Evolutionary conservation across 2,888 invertebrate genomes (phyloP), one percentile per base, ranked within the genome.

Genomic region (Ganaspis brasiliensis): DNA sequence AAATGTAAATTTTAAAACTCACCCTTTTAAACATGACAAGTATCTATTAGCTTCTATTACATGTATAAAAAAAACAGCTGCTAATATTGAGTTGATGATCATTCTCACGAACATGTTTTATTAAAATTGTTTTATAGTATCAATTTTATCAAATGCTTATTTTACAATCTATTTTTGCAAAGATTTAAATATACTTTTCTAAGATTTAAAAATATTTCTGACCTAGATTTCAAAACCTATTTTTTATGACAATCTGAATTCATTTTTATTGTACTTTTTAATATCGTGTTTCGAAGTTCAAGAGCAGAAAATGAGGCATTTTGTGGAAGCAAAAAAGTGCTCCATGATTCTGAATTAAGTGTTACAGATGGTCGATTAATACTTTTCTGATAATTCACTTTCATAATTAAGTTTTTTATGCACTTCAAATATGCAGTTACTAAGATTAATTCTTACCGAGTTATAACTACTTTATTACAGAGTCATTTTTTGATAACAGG

Each of bases 351-450:
- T 52, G 16, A 16, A 52, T 52, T 52, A 52, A 52, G 52, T 52
- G 19, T 52, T 52, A 52, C 52, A 52, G 52, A 52, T 52, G 52
- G 49, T 12, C 16, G 49, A 49, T 49, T 49, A 6, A 49, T 49
- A 49, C 49, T 49, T 49, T 49, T 49, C 52, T 52, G 52, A 52
- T 52, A 52, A 52, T 52, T 52, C 52, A 52, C 19, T 52, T 52
- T 52, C 19, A 52, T 52, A 52, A 52, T 52, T 52, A 52, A 52
- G 16, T 52, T 52, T 49, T 52, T 52, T 52, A 52, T 52, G 52
- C 52, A 52, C 9, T 52, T 52, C 52, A 52, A 52, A 52, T 52
- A 19, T 52, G 52, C 52, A 19, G 16, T 52, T 16, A 52, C 4
- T n/a, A 8, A 19, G 19, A 19, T 16, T 52, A 19, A 1, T 52